Evolutionary conservation across 2,113 vertebrate species (phyloP).

Genomic region (Mirounga angustirostris): DNA sequence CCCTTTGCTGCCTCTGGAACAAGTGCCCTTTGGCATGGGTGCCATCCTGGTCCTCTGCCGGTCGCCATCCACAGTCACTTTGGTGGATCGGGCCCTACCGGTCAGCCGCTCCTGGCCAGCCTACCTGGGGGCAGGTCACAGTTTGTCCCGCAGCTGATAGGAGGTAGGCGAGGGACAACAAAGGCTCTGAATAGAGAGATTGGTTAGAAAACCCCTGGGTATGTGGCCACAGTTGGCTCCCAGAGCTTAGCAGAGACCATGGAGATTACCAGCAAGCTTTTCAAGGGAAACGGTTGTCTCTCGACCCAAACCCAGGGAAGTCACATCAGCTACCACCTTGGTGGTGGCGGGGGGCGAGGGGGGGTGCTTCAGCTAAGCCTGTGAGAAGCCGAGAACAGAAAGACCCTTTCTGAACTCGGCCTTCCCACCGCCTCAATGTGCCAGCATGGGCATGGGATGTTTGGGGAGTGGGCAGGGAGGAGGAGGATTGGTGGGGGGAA

Average conservation of each 20-base stretch:
- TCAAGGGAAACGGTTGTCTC: not conserved
- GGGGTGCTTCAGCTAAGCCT: not conserved
- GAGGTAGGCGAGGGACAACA: not conserved
- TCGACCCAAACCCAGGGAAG: not conserved
- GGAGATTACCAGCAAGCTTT: not conserved
- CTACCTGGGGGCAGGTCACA: not conserved
- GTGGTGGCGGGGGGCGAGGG: accelerated
- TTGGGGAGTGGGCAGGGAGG: accelerated
- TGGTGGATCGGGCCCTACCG: not conserved
- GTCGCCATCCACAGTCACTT: not conserved
- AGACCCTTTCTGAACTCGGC: not conserved
- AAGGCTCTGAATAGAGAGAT: not conserved
- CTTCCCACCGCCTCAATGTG: not conserved
- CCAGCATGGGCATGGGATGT: not conserved
- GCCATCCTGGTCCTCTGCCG: not conserved
- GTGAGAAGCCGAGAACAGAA: not conserved
- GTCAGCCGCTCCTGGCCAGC: not conserved
- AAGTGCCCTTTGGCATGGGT: not conserved
- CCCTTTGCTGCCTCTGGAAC: not conserved
- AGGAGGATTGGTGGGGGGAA: no score
- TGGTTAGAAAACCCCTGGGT: not conserved
- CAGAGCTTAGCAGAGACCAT: not conserved
- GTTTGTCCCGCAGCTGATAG: not conserved
- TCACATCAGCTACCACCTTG: not conserved
- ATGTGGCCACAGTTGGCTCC: not conserved